Evolutionary conservation across 2,888 invertebrate genomes (phyloP).

Genomic region (Cordilura impudica): DNA sequence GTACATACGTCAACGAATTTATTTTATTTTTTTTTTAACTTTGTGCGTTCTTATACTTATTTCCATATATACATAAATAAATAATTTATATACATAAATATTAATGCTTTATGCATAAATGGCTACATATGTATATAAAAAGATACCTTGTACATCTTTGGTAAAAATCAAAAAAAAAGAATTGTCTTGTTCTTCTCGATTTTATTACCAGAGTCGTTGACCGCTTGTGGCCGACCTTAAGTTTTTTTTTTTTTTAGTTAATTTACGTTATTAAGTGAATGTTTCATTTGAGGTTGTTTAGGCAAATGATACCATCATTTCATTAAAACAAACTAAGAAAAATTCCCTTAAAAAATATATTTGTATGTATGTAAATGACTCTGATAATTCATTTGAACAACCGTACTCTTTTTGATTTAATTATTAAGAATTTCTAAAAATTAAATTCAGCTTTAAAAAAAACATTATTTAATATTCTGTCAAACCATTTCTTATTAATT

Average conservation of each 20-base stretch:
- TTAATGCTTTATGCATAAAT: not conserved
- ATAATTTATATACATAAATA: not conserved
- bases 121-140: too few relatives aligned
- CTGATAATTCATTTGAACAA: too few relatives aligned
- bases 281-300: not conserved
- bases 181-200: not conserved
- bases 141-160: too few relatives aligned
- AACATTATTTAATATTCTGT: too few relatives aligned
- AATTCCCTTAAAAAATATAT: not conserved
- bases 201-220: slow-evolving; percentile 39
- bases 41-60: not conserved
- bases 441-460: too few relatives aligned
- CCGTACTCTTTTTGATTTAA: too few relatives aligned
- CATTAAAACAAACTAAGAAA: not conserved
- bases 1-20: too few relatives aligned
- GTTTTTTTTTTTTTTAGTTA: slow-evolving; percentile 11
- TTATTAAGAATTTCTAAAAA: too few relatives aligned
- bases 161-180: not conserved
- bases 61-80: not conserved
- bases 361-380: too few relatives aligned
- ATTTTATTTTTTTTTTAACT: too few relatives aligned
- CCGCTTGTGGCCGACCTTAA: slow-evolving; percentile 33
- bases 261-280: slow-evolving; percentile 13
- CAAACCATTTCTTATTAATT: too few relatives aligned
- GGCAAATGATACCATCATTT: not conserved